Conservation (phyloP, 2,797 vertebrate species). For the Odontamblyopus lacepedii region DNA sequence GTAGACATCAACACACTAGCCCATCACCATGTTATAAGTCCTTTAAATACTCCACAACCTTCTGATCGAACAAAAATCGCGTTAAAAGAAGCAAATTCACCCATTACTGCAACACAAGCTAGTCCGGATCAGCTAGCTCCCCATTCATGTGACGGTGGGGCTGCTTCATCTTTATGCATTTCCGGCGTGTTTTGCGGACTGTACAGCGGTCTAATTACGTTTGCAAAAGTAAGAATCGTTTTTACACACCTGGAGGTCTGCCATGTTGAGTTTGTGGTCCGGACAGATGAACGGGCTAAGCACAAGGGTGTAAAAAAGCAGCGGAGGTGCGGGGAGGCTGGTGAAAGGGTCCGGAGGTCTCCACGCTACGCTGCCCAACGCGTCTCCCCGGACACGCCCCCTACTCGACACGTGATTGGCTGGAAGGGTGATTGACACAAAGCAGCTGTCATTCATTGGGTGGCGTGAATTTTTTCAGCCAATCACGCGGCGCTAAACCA, state of each 20-base stretch:
- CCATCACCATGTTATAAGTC: background rate
- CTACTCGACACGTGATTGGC: slow-evolving; percentile 21
- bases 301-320: background rate
- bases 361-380: no score
- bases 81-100: background rate
- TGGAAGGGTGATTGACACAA: background rate
- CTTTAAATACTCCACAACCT: background rate
- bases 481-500: slow-evolving; percentile 12
- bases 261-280: slow-evolving; percentile 24
- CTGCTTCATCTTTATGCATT: no score
- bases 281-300: background rate
- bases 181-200: no score
- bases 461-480: slow-evolving; percentile 19
- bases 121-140: background rate
- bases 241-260: slow-evolving; percentile 51
- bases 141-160: background rate
- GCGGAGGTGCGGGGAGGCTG: background rate
- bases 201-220: background rate
- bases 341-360: background rate
- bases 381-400: slow-evolving; percentile 10
- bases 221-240: background rate
- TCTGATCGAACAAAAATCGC: background rate
- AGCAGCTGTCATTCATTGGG: slow-evolving; percentile 2
- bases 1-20: background rate
- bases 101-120: background rate